Percentiles rank a stretch among this genome's conserved stretches.
phyloP scores from a whole-genome alignment of 1,140 invertebrate genomes.

The Holcopasites calliopsidis region DNA sequence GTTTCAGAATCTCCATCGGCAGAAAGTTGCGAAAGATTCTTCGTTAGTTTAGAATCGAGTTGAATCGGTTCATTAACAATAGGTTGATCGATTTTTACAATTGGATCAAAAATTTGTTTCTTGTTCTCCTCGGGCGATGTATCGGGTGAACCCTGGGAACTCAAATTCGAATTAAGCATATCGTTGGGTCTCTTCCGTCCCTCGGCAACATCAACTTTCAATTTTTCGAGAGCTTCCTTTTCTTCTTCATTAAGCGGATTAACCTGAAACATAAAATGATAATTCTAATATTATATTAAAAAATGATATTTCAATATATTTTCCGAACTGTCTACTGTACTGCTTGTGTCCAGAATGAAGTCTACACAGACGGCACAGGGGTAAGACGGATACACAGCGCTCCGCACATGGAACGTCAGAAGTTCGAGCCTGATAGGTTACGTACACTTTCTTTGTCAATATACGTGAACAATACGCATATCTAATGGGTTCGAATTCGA shows the following conservation, averaged over 20 bases:
- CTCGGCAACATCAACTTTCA: slow-evolving; percentile 60
- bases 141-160: background rate
- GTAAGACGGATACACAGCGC: no score
- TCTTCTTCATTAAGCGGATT: slow-evolving; percentile 56
- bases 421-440: no score
- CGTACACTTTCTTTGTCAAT: no score
- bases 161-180: slow-evolving; percentile 45
- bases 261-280: slow-evolving; percentile 49
- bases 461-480: no score
- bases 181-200: slow-evolving; percentile 64
- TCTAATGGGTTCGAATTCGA: no score
- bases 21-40: slow-evolving; percentile 41
- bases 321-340: background rate
- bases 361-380: no score
- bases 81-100: slow-evolving; percentile 3
- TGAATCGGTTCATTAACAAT: background rate
- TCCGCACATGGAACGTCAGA: no score
- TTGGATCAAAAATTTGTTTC: background rate
- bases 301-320: background rate
- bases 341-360: no score
- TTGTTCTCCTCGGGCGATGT: background rate
- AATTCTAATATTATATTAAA: background rate
- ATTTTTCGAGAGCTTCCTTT: slow-evolving; percentile 54
- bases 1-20: background rate
- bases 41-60: background rate